Percentiles rank a stretch among this genome's conserved stretches.
These are phyloP conservation scores for Ptychadena robeensis DNA, from an alignment of 2,797 vertebrate species.

Conservation along the genomic window DNA sequence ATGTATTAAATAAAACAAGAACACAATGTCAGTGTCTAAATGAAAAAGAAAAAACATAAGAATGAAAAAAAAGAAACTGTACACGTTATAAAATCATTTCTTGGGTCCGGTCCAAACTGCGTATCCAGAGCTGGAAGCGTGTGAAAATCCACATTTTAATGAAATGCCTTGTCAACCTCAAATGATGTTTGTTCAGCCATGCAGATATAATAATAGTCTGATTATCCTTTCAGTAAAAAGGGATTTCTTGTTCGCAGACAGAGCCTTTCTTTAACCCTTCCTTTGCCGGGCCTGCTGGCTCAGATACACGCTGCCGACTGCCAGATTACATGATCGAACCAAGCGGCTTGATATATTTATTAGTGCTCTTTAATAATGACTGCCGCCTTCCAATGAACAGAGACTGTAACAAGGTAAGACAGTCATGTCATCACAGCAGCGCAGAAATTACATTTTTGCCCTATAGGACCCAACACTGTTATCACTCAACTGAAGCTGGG, in stretches of 20 bases:
- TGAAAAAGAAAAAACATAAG: too few species aligned
- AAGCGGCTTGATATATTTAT: neutral
- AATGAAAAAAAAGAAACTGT: neutral
- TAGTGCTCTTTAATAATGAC: neutral
- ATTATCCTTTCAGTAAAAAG: slow-evolving; percentile 56
- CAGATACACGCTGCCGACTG: neutral
- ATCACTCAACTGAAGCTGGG: neutral
- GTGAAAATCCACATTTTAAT: slow-evolving; percentile 59
- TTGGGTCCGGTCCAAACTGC: slow-evolving; percentile 30
- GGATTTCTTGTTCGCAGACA: slow-evolving; percentile 44
- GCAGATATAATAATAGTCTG: slow-evolving; percentile 57
- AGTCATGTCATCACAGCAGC: neutral
- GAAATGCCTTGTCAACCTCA: slow-evolving; percentile 51
- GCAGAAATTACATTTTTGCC: too few species aligned
- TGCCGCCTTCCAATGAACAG: neutral
- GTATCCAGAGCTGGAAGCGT: slow-evolving; percentile 47
- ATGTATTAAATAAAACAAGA: slow-evolving; percentile 1
- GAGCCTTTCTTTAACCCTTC: slow-evolving; percentile 43
- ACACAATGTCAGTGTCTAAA: neutral
- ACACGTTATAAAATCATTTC: neutral
- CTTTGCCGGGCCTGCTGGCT: neutral
- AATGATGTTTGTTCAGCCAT: slow-evolving; percentile 58
- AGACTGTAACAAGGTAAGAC: neutral
- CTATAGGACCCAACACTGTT: too few species aligned
- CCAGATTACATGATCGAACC: neutral